A percentile compares a stretch with the other conserved stretches of the same genome.
These are phyloP conservation scores for Aleiodes sp. DNA, from an alignment of 1,140 invertebrate genomes.

Conservation along the genomic window DNA sequence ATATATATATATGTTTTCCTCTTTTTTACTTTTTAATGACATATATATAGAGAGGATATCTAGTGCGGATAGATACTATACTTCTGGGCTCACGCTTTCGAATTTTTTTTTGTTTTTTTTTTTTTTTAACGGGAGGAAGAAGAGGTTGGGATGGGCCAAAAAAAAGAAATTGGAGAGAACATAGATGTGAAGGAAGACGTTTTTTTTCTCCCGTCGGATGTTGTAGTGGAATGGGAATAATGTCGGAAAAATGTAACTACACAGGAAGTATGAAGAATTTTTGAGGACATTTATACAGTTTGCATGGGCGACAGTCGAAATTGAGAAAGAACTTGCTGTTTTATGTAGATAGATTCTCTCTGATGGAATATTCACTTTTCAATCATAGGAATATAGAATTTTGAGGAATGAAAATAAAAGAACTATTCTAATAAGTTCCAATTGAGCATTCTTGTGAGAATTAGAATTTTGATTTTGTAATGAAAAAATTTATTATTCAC, in stretches of 20 bases:
- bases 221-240: not conserved
- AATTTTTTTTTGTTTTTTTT: too few relatives aligned
- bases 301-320: not conserved
- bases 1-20: too few relatives aligned
- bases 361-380: not conserved
- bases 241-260: not conserved
- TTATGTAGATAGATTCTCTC: not conserved
- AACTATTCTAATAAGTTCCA: too few relatives aligned
- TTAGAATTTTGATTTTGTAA: too few relatives aligned
- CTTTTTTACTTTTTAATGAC: not conserved
- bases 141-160: too few relatives aligned
- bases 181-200: not conserved
- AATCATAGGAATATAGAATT: too few relatives aligned
- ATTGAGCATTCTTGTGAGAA: too few relatives aligned
- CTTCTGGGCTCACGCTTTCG: not conserved
- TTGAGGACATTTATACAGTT: not conserved
- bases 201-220: not conserved
- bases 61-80: not conserved
- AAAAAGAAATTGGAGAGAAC: conserved; percentile 16
- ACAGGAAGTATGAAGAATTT: not conserved
- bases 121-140: not conserved
- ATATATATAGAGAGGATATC: not conserved
- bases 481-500: not conserved
- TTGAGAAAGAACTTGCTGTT: not conserved
- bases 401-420: too few relatives aligned